These are phyloP conservation scores for Leptestheria dahalacensis DNA, from an alignment of 1,140 invertebrate genomes.

Conservation along the genomic window DNA sequence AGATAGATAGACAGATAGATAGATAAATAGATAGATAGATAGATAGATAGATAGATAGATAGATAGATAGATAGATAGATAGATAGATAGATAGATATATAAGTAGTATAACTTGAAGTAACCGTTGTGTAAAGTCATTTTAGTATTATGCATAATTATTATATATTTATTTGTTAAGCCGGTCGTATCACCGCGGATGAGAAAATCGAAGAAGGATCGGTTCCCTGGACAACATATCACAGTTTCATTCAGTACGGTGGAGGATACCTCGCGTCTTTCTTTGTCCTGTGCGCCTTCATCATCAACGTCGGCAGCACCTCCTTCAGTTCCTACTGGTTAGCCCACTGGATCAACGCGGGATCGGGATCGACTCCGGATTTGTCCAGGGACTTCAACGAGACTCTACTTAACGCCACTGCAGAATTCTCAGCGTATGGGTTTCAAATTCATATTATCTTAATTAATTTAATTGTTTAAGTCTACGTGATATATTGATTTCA, in stretches of 20 bases:
- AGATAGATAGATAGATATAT: too few species aligned
- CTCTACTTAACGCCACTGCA: neutral
- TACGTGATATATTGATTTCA: too few species aligned
- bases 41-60: too few species aligned
- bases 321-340: conserved; percentile 51
- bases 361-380: conserved; percentile 26
- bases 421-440: neutral
- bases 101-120: too few species aligned
- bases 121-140: too few species aligned
- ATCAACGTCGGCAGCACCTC: conserved; percentile 38
- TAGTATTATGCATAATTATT: too few species aligned
- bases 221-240: conserved; percentile 33
- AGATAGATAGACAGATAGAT: too few species aligned
- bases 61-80: too few species aligned
- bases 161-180: too few species aligned
- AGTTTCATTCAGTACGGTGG: conserved; percentile 43
- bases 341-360: conserved; percentile 44
- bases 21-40: too few species aligned
- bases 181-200: conserved; percentile 31
- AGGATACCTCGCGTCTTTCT: conserved; percentile 33
- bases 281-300: conserved; percentile 39
- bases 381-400: neutral
- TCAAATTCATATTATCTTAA: too few species aligned
- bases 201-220: conserved; percentile 30
- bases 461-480: too few species aligned